These are phyloP conservation scores for Trigoniulus corallinus DNA, from an alignment of 1,140 invertebrate genomes.

Conservation along the genomic window DNA sequence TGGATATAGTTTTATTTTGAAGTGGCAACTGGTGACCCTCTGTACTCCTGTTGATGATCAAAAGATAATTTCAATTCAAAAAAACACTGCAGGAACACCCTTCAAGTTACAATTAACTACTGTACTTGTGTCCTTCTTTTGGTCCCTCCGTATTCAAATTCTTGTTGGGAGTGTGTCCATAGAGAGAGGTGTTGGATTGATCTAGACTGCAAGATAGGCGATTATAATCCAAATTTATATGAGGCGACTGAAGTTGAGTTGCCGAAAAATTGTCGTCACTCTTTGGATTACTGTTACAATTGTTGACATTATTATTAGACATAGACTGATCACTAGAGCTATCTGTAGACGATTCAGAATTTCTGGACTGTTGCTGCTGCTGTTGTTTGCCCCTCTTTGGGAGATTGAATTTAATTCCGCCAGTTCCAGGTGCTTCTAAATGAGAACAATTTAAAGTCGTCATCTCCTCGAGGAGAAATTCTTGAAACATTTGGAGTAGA, in stretches of 20 bases:
- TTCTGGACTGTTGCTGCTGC: neutral
- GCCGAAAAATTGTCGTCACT: neutral
- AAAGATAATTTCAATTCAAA: too few species aligned
- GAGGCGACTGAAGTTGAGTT: neutral
- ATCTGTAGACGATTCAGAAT: neutral
- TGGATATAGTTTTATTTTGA: too few species aligned
- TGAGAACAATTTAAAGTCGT: neutral
- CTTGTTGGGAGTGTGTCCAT: too few species aligned
- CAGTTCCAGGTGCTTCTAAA: slow-evolving; percentile 11
- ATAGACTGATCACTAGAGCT: neutral
- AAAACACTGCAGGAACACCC: too few species aligned
- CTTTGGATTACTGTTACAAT: neutral
- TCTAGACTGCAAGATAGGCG: neutral
- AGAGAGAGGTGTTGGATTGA: too few species aligned
- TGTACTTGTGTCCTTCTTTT: too few species aligned
- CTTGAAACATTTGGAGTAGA: neutral
- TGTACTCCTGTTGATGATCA: too few species aligned
- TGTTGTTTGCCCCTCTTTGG: slow-evolving; percentile 3
- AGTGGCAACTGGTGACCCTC: too few species aligned
- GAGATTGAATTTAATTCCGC: slow-evolving; percentile 11
- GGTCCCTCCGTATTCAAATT: too few species aligned
- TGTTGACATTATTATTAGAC: neutral
- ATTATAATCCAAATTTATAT: neutral
- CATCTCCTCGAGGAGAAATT: neutral
- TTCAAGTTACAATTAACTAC: too few species aligned